phyloP scores from a whole-genome alignment of 2,797 vertebrate genomes.

The Bovichtus variegatus region DNA sequence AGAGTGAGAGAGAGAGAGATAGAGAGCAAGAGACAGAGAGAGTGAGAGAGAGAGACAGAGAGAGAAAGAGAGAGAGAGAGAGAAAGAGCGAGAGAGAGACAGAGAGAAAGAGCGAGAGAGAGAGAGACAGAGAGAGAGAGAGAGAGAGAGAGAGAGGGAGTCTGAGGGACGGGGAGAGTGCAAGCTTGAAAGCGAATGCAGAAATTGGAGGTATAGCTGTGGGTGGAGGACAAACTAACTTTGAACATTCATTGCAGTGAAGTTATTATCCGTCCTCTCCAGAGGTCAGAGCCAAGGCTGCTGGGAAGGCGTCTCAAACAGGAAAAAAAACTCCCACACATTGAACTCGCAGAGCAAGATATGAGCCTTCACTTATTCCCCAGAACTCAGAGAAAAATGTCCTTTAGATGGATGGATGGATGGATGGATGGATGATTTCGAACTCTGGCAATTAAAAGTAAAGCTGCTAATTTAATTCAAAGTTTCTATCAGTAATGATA shows the following conservation, averaged over 20 bases:
- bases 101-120: too few relatives aligned
- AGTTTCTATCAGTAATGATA: not conserved
- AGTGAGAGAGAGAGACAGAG: too few relatives aligned
- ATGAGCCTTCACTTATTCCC: slow-evolving; percentile 39
- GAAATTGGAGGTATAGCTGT: slow-evolving; percentile 70
- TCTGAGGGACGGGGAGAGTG: slow-evolving; percentile 25
- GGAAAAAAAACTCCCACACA: slow-evolving; percentile 53
- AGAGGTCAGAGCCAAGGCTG: slow-evolving; percentile 68
- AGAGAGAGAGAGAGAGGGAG: too few relatives aligned
- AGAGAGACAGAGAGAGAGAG: too few relatives aligned
- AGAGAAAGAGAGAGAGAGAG: too few relatives aligned
- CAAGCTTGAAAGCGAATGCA: slow-evolving; percentile 66
- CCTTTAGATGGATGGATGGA: not conserved
- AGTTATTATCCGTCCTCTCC: slow-evolving; percentile 72
- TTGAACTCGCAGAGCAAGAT: slow-evolving; percentile 43
- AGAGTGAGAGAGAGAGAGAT: too few relatives aligned
- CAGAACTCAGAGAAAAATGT: slow-evolving; percentile 19
- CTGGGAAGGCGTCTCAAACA: slow-evolving; percentile 65
- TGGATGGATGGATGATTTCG: too few relatives aligned
- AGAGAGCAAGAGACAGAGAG: too few relatives aligned
- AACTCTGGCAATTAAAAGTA: not conserved
- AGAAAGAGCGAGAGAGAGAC: too few relatives aligned
- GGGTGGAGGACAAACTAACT: slow-evolving; percentile 78
- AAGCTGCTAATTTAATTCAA: not conserved
- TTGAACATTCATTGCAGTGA: slow-evolving; percentile 71